Evolutionary conservation across 2,888 invertebrate genomes (phyloP), one percentile per base, ranked within the genome.

Genomic region (Choristoneura rosaceana): DNA sequence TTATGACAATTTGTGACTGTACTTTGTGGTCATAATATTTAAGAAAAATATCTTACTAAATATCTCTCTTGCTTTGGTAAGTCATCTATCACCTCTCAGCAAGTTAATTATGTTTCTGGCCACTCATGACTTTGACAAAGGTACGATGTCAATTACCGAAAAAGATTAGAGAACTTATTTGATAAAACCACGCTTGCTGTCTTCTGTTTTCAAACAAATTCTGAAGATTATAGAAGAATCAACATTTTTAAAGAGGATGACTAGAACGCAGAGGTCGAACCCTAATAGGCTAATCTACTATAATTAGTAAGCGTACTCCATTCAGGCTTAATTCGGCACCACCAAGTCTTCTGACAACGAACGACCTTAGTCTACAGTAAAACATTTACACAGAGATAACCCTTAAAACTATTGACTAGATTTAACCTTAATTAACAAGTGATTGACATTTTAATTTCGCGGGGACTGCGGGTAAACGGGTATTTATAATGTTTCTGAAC

Each of bases 261-360:
- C 47, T 12, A 55, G 55, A 47, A 38, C 33, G 60, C 65, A 70
- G 58, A 60, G 59, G 38, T 55, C 17, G 25, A 55, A 64, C 33
- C 34, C 71, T 67, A 62, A 67, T 1, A 66, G 41, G 34, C 71
- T 71, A 61, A 60, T 66, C 70, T 70, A 78, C 75, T 78, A 76
- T 78, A 77, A 79, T 79, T 90, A 90, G 82, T 92, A 91, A 91
- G 91, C 91, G 91, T 92, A 90, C 86, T 88, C 88, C 87, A 81
- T 84, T 90, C 87, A 90, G 90, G 90, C 87, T 85, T 86, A 74
- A 81, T 77, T 69, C 77, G 76, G 77, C 81, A 83, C 79, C 64
- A 58, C 70, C 74, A 71, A 74, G 71, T 75, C 74, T 71, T 63
- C 67, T 71, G 55, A 74, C 74, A 60, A 52, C 67, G 47, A 69